Conservation (phyloP, 2,888 invertebrate genomes). For the Dichetophora obliterata region DNA sequence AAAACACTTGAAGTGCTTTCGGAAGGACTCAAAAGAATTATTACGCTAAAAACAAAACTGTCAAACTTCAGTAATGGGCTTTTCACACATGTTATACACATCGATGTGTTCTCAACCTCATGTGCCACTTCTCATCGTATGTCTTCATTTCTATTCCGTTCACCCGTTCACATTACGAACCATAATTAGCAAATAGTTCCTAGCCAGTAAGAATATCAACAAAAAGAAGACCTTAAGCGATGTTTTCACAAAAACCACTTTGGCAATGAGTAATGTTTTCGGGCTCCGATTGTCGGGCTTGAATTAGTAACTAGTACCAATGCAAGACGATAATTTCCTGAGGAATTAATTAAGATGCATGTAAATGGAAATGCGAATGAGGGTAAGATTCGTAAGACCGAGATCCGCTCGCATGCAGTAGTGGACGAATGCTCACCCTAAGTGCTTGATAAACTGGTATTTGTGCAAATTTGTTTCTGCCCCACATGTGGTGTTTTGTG, state of each 20-base stretch:
- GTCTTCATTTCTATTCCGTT: background rate
- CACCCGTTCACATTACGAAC: background rate
- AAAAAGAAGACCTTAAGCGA: background rate
- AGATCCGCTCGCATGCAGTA: constrained; percentile 56
- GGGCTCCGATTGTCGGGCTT: background rate
- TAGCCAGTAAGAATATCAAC: background rate
- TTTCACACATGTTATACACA: background rate
- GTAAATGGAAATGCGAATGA: constrained; percentile 56
- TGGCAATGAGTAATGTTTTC: constrained; percentile 33
- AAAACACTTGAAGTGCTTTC: constrained; percentile 1
- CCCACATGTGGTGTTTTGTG: constrained; percentile 22
- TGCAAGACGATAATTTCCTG: constrained; percentile 54
- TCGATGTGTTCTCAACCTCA: background rate
- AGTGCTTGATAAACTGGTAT: constrained; percentile 2
- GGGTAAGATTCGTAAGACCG: background rate
- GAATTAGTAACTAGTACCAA: constrained; percentile 6
- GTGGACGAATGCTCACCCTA: constrained; percentile 61
- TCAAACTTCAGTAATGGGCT: background rate
- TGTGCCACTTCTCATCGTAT: background rate
- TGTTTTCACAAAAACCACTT: constrained; percentile 32
- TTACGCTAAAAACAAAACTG: background rate
- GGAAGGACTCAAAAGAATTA: background rate
- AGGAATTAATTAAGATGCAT: constrained; percentile 69
- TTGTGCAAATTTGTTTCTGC: background rate
- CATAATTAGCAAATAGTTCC: constrained; percentile 38